phyloP scores from a whole-genome alignment of 2,888 invertebrate genomes.

The Parnassius orleans region DNA sequence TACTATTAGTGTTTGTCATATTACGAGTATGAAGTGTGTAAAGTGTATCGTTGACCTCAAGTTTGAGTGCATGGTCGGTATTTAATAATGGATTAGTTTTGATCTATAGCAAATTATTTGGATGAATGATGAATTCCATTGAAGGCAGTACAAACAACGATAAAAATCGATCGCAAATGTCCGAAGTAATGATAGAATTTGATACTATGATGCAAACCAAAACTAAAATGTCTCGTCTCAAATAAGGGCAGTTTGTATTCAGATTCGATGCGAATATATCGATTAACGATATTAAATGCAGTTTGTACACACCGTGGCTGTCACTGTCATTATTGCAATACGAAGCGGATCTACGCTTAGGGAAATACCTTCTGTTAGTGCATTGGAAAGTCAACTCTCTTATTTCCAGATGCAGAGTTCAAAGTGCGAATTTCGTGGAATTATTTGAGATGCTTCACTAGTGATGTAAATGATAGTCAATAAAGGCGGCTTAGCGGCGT shows the following conservation, averaged over 20 bases:
- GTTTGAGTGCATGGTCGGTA: too few relatives aligned
- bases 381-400: constrained; percentile 38
- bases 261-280: constrained; percentile 50
- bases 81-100: too few relatives aligned
- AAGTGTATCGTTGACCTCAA: too few relatives aligned
- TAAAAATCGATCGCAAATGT: constrained; percentile 12
- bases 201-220: constrained; percentile 29
- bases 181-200: constrained; percentile 22
- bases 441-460: constrained; percentile 48
- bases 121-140: too few relatives aligned
- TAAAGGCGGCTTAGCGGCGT: constrained; percentile 73
- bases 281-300: constrained; percentile 65
- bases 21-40: too few relatives aligned
- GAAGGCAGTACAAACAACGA: neutral
- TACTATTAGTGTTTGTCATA: too few relatives aligned
- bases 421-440: constrained; percentile 31
- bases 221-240: constrained; percentile 37
- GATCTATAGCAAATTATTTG: too few relatives aligned
- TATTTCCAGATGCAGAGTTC: constrained; percentile 33
- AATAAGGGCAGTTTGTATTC: constrained; percentile 57
- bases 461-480: constrained; percentile 61
- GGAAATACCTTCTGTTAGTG: constrained; percentile 38
- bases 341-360: constrained; percentile 48
- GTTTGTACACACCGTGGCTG: constrained; percentile 55
- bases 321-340: constrained; percentile 68